Conservation (phyloP, 2,888 invertebrate genomes). For the Nephrotoma flavescens region DNA sequence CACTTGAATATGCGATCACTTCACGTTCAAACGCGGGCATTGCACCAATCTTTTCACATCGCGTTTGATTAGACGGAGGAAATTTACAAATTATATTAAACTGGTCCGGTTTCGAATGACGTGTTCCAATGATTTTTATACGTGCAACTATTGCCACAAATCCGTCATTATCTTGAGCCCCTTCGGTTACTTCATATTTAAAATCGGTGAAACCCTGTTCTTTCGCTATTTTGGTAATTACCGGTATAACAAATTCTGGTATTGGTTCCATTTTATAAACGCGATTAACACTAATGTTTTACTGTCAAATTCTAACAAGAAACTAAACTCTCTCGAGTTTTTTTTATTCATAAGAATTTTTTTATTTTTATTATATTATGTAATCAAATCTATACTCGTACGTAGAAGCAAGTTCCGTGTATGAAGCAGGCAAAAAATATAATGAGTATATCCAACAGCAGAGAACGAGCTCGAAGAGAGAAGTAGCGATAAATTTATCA, state of each 20-base stretch:
- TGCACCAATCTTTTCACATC: neutral
- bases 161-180: neutral
- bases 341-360: neutral
- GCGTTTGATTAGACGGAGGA: neutral
- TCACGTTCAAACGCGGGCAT: neutral
- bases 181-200: neutral
- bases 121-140: neutral
- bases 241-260: neutral
- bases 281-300: neutral
- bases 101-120: neutral
- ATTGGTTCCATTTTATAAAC: neutral
- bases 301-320: neutral
- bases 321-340: neutral
- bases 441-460: no score
- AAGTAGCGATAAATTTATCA: no score
- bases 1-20: neutral
- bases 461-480: no score
- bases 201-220: neutral
- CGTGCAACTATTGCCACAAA: neutral
- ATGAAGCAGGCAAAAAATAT: neutral
- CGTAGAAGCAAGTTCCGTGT: neutral
- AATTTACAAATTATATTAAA: neutral
- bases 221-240: neutral
- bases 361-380: neutral
- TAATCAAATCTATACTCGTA: neutral